A percentile compares a stretch with the other conserved stretches of the same genome.
phyloP scores from a whole-genome alignment of 2,113 vertebrate genomes.

The Pachycephala philippinensis region DNA sequence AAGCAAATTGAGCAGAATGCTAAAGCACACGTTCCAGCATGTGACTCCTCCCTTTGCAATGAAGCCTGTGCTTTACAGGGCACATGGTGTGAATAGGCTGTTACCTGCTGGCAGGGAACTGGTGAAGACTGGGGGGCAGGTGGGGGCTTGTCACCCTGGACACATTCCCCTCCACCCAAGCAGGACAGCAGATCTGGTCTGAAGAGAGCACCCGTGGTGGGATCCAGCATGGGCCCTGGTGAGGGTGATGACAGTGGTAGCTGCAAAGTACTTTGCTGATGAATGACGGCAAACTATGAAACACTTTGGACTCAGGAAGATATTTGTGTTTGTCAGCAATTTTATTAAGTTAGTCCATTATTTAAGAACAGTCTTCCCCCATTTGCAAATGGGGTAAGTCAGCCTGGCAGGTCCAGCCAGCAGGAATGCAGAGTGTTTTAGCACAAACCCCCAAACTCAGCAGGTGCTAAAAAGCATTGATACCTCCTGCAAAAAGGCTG shows the following conservation, averaged over 20 bases:
- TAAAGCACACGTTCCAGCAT: rapidly evolving
- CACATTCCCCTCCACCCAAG: background rate
- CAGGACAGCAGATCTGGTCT: background rate
- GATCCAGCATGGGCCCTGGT: background rate
- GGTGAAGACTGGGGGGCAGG: background rate
- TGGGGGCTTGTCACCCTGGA: background rate
- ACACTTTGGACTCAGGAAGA: background rate
- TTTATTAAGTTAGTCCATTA: background rate
- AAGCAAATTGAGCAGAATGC: background rate
- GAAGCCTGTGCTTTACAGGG: background rate
- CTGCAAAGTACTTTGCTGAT: background rate
- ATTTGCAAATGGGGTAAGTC: background rate
- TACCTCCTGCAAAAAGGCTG: background rate
- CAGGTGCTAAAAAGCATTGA: background rate
- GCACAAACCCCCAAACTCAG: background rate
- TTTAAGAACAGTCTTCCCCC: background rate
- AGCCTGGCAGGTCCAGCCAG: background rate
- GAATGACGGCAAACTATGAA: background rate
- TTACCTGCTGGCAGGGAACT: background rate
- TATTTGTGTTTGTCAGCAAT: background rate
- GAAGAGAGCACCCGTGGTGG: background rate
- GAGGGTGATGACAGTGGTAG: background rate
- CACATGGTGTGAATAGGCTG: background rate
- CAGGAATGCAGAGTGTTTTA: background rate
- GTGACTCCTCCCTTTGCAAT: background rate